Evolutionary conservation across 2,888 invertebrate species (phyloP), one percentile per base, ranked within the genome.

Genomic region (Phaonia tiefii): DNA sequence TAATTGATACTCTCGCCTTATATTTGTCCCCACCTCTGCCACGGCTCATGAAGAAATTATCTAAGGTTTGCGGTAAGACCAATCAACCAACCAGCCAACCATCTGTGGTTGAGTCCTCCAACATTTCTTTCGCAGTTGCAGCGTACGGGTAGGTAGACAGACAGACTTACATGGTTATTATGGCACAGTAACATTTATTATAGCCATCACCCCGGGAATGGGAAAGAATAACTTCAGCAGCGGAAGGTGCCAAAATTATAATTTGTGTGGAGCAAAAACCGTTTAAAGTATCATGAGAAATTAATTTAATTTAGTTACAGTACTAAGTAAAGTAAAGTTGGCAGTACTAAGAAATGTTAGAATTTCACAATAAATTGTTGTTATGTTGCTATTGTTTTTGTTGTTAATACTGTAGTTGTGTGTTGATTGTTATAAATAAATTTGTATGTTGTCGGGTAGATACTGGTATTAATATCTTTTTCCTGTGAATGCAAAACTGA

Each of bases 211-310:
- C 31, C 4, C 3, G 31, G 3, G 3, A 31, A 31, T 31, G 31
- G 4, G 8, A 8, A 3, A 31, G 31, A 3, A 31, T 31, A 31
- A 31, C 31, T 31, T 8, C 8, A 31, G 31, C 20, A 65, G 15
- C 11, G n/a, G 60, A 60, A 49, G 46, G 58, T 71, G 71, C 71
- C 75, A 75, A 67, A 81, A 75, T 71, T 26, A 72, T 75, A 39
- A 71, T 67, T 63, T 22, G 22, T 63, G 31, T 31, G 31, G 31
- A 31, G 31, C 3, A 31, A 31, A 31, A 31, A 31, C 17, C 49
- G 39, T 17, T 13, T 22, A 13, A 20, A 63, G 39, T 63, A 42
- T 63, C 39, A 63, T 42, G 63, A 39, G 63, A 63, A 63, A 63
- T 63, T 63, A 63, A 63, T 63, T 63, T 63, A 63, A 63, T 63